Percentiles rank a stretch among this genome's conserved stretches.
phyloP scores from a whole-genome alignment of 2,888 invertebrate genomes.

The Atethmia centrago region DNA sequence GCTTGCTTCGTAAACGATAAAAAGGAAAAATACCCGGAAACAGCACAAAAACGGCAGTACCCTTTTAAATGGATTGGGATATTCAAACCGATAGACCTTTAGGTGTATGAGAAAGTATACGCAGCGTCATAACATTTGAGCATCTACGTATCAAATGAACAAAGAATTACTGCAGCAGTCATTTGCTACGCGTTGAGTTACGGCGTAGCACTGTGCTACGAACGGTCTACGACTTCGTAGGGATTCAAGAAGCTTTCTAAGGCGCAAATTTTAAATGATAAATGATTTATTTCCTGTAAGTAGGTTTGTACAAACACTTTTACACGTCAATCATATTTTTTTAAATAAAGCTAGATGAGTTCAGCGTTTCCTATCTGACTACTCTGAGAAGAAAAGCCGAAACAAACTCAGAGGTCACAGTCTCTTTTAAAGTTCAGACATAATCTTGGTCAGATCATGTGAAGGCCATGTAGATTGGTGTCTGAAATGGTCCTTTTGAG shows the following conservation, averaged over 20 bases:
- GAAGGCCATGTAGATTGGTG: too few species aligned
- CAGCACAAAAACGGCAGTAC: constrained; percentile 36
- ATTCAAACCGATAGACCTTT: constrained; percentile 35
- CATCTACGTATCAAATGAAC: constrained; percentile 17
- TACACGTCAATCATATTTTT: too few species aligned
- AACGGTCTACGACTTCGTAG: constrained; percentile 8
- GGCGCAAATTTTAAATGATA: too few species aligned
- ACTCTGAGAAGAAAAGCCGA: too few species aligned
- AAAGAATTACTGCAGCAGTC: background rate
- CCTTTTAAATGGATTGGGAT: constrained; percentile 52
- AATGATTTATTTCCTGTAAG: too few species aligned
- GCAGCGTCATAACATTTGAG: constrained; percentile 26
- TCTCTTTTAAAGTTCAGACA: too few species aligned
- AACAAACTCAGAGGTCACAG: too few species aligned
- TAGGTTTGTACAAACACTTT: too few species aligned
- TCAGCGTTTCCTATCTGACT: too few species aligned
- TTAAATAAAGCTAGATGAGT: too few species aligned
- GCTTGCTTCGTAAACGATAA: constrained; percentile 34
- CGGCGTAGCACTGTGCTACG: constrained; percentile 42
- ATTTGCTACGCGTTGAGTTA: constrained; percentile 13
- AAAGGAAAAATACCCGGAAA: constrained; percentile 35
- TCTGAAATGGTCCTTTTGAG: too few species aligned
- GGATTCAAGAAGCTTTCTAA: background rate
- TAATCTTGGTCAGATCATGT: too few species aligned
- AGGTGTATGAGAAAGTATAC: constrained; percentile 5